Conservation (phyloP, 1,140 invertebrate genomes). For the Glossosoma conforme region DNA sequence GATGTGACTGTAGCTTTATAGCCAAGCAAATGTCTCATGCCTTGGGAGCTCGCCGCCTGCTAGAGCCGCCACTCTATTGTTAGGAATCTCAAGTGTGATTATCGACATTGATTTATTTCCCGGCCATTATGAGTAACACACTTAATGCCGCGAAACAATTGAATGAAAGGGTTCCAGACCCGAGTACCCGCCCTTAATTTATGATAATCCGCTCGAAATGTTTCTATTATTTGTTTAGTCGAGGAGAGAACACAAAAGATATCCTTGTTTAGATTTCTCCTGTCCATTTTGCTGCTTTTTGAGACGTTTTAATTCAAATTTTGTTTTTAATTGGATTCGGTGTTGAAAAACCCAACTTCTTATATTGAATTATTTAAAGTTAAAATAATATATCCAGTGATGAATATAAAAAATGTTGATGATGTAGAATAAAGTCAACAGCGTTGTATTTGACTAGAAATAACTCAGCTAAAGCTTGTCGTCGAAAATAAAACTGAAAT, state of each 20-base stretch:
- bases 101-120: conserved; percentile 28
- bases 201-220: conserved; percentile 11
- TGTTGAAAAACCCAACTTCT: too few species aligned
- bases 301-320: too few species aligned
- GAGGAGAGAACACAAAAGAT: too few species aligned
- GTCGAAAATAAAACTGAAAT: too few species aligned
- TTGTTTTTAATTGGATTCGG: too few species aligned
- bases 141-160: conserved; percentile 24
- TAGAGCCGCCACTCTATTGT: conserved; percentile 20
- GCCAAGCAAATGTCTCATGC: conserved; percentile 5
- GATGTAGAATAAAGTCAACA: too few species aligned
- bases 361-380: not conserved
- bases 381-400: not conserved
- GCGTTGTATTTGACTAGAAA: too few species aligned
- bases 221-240: too few species aligned
- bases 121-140: conserved; percentile 18
- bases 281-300: too few species aligned
- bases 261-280: too few species aligned
- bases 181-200: conserved; percentile 21
- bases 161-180: conserved; percentile 7
- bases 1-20: not conserved
- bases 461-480: too few species aligned
- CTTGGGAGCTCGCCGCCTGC: too few species aligned
- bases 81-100: conserved; percentile 26
- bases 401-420: not conserved